Percentiles rank a stretch among this genome's conserved stretches.
These are phyloP conservation scores for Plemyria rubiginata DNA, from an alignment of 2,888 invertebrate genomes.

Conservation along the genomic window DNA sequence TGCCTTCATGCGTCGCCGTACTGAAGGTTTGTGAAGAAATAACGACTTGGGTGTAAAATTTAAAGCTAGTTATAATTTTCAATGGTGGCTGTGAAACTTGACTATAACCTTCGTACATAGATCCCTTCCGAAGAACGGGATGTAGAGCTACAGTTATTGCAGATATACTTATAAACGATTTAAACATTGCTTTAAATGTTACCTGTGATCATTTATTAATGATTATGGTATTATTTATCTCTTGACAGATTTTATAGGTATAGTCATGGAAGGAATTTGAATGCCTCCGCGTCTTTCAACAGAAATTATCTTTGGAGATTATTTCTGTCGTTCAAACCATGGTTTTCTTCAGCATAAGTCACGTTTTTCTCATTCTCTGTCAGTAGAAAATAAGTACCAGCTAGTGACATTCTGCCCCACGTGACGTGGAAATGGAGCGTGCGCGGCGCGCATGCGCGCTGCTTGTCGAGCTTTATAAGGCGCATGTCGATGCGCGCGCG, in stretches of 20 bases:
- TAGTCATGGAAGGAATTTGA: too few species aligned
- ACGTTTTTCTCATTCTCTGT: constrained; percentile 20
- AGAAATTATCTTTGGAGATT: not conserved
- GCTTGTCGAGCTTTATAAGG: constrained; percentile 69
- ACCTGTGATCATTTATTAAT: too few species aligned
- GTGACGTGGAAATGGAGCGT: constrained; percentile 53
- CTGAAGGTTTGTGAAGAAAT: constrained; percentile 23
- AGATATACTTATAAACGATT: not conserved
- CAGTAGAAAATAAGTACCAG: constrained; percentile 36
- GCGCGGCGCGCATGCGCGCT: constrained; percentile 52
- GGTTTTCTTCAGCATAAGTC: constrained; percentile 12
- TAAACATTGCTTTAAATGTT: too few species aligned
- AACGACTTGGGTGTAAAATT: constrained; percentile 23
- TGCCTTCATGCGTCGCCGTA: constrained; percentile 25
- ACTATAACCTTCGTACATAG: constrained; percentile 12
- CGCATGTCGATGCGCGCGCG: constrained; percentile 52
- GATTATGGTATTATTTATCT: too few species aligned
- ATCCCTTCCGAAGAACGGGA: constrained; percentile 2
- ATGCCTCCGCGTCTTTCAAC: not conserved
- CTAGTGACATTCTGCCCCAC: constrained; percentile 55
- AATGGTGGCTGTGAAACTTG: constrained; percentile 10
- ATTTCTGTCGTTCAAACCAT: not conserved
- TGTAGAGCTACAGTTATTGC: constrained; percentile 7
- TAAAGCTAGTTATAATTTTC: constrained; percentile 17
- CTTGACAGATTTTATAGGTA: too few species aligned